These are phyloP conservation scores for Cerastis rubricosa DNA, from an alignment of 2,888 invertebrate species.

Conservation along the genomic window DNA sequence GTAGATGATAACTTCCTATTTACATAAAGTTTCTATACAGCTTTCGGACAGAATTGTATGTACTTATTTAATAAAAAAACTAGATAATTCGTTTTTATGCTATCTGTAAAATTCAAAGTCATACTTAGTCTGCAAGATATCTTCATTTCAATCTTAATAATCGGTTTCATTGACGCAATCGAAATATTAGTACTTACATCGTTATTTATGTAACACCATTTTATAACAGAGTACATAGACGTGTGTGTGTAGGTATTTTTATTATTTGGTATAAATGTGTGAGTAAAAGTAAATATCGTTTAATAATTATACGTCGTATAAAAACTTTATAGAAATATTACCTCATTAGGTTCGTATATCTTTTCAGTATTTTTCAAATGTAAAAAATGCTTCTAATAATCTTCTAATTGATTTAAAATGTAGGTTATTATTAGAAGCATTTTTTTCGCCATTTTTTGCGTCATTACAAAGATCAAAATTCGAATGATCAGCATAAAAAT, in stretches of 20 bases:
- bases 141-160: neutral
- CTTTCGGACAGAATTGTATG: neutral
- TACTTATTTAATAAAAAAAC: neutral
- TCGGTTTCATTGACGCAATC: slow-evolving; percentile 5
- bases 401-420: no score
- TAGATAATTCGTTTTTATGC: neutral
- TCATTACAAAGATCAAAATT: neutral
- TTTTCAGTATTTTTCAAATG: neutral
- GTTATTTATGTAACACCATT: no score
- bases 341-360: neutral
- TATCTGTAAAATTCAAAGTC: slow-evolving; percentile 6
- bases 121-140: slow-evolving; percentile 1
- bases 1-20: neutral
- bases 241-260: neutral
- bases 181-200: slow-evolving; percentile 9
- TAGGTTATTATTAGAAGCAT: no score
- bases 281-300: neutral
- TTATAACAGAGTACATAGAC: neutral
- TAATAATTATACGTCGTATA: neutral
- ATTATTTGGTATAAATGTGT: neutral
- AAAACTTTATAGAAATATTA: neutral
- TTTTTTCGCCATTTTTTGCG: no score
- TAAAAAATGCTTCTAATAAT: neutral
- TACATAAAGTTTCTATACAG: neutral
- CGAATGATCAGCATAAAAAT: slow-evolving; percentile 38